Evolutionary conservation across 2,113 vertebrate genomes (phyloP).

Genomic region (Corythoichthys intestinalis): DNA sequence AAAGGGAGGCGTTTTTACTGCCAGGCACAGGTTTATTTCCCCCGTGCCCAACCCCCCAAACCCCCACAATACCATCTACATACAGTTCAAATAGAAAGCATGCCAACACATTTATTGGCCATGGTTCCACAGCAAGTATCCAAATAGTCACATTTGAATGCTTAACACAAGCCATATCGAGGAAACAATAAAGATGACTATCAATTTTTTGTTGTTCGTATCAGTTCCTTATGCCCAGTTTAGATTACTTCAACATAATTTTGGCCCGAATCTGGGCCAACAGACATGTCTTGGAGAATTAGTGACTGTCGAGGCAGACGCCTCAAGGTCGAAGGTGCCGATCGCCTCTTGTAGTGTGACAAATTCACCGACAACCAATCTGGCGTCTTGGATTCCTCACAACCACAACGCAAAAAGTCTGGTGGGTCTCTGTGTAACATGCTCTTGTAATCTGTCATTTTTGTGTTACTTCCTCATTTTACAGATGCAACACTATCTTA

Average conservation of each 20-base stretch:
- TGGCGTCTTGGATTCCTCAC: no score
- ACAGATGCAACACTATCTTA: no score
- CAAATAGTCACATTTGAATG: constrained; percentile 2
- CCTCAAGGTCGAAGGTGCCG: no score
- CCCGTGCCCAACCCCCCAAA: constrained; percentile 35
- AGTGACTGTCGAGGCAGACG: no score
- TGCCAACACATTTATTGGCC: constrained; percentile 14
- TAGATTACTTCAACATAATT: background rate
- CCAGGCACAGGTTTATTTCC: constrained; percentile 60
- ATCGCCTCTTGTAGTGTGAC: no score
- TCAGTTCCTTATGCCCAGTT: background rate
- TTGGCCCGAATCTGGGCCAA: no score
- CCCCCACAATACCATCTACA: constrained; percentile 40
- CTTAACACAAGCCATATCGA: background rate
- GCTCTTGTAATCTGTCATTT: no score
- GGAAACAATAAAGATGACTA: background rate
- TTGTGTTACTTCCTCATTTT: no score
- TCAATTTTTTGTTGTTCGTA: background rate
- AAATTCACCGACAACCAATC: no score
- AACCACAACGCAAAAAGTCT: no score
- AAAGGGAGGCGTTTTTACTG: constrained; percentile 44
- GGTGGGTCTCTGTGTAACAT: no score
- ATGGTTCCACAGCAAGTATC: constrained; percentile 20
- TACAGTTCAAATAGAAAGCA: constrained; percentile 52
- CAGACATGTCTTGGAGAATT: no score